Conservation (phyloP, 2,797 vertebrate genomes). For the Adrianichthys oophorus region DNA sequence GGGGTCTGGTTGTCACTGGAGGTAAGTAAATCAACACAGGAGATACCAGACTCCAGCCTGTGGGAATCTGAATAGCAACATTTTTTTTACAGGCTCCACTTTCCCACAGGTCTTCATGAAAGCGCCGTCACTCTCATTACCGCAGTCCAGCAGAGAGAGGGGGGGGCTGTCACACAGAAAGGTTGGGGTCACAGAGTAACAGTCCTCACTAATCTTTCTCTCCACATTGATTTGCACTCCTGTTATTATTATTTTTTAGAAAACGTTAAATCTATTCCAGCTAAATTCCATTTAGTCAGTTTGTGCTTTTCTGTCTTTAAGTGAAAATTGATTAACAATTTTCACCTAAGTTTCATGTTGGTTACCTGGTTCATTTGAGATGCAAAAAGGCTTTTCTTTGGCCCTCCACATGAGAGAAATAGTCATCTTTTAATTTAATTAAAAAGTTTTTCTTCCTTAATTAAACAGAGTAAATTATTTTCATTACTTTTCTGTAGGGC, state of each 20-base stretch:
- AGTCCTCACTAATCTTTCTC: conserved; percentile 23
- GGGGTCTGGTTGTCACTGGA: conserved; percentile 25
- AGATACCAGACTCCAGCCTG: conserved; percentile 40
- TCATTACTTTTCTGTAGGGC: too few species aligned
- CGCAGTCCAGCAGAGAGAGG: conserved; percentile 28
- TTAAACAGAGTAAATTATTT: too few species aligned
- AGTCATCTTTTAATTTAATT: too few species aligned
- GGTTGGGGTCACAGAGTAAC: conserved; percentile 25
- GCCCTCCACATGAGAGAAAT: too few species aligned
- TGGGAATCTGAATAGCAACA: conserved; percentile 47
- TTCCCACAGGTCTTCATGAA: conserved; percentile 54
- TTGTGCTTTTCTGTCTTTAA: too few species aligned
- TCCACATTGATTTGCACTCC: conserved; percentile 3
- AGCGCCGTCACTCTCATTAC: conserved; percentile 51
- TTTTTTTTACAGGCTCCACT: conserved; percentile 40
- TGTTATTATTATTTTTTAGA: neutral
- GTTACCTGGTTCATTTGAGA: too few species aligned
- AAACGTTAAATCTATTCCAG: too few species aligned
- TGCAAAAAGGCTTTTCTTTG: too few species aligned
- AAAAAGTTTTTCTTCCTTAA: too few species aligned
- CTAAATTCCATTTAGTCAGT: too few species aligned
- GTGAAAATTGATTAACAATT: too few species aligned
- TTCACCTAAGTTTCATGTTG: too few species aligned
- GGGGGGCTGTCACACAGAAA: conserved; percentile 41
- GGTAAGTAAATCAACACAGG: conserved; percentile 54